Base-by-base conservation (phyloP, 64 coral and sea anemone genomes). In the Pachyseris speciosa region DNA sequence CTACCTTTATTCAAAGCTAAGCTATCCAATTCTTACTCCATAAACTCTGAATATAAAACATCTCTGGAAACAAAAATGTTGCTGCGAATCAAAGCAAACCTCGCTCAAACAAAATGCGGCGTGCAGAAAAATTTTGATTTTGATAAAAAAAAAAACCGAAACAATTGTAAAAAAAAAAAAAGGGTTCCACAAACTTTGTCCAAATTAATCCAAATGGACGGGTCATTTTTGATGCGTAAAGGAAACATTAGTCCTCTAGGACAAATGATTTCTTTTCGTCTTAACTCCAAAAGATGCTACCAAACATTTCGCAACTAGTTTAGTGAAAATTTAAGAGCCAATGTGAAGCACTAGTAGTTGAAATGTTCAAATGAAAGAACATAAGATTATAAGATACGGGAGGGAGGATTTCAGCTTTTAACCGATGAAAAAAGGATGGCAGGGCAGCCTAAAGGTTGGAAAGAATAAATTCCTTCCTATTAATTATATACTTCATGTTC, bases 401-500 rank as follows among this genome's bases (percentile, higher is more conserved):
- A n/a, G n/a, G n/a, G n/a, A n/a, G n/a, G n/a, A n/a, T n/a, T n/a
- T n/a, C n/a, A n/a, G n/a, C n/a, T n/a, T n/a, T n/a, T n/a, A n/a
- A n/a, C n/a, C n/a, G n/a, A n/a, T n/a, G n/a, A n/a, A n/a, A n/a
- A n/a, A n/a, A n/a, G n/a, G n/a, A n/a, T n/a, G n/a, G n/a, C n/a
- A n/a, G n/a, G n/a, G n/a, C n/a, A n/a, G n/a, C 47, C 7, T 9
- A 49, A 49, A 49, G 7, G 7, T 15, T 38, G 24, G 37, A 44
- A 74, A 74, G 40, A 44, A 74, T 13, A 74, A 74, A 74, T 74
- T 45, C 67, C 38, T 44, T 44, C 19, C n/a, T 39, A 44, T 74
- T n/a, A n/a, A n/a, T n/a, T n/a, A n/a, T n/a, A n/a, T n/a, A n/a
- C n/a, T n/a, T n/a, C n/a, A 12, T 39, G 63, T 36, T 84, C 17